Evolutionary conservation across 2,797 vertebrate species (phyloP).

Genomic region (Steatocranus sp.): DNA sequence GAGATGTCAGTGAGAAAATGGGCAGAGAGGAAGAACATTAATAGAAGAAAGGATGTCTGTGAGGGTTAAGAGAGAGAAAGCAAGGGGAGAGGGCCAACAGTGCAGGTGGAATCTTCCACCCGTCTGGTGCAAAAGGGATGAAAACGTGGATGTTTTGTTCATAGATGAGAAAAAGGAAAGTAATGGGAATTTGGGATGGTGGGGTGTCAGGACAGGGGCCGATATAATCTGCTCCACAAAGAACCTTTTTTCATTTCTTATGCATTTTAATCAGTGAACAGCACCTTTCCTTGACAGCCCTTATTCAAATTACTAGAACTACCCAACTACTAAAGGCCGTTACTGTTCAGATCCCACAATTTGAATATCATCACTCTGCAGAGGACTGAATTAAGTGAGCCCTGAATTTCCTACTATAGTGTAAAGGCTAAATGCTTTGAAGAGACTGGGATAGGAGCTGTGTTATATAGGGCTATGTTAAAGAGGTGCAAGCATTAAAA

Average conservation of each 20-base stretch:
- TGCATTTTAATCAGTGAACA: conserved; percentile 4
- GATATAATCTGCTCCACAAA: background rate
- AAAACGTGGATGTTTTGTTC: background rate
- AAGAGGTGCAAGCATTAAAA: conserved; percentile 7
- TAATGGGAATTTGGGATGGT: background rate
- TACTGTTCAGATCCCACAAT: background rate
- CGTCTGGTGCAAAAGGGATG: background rate
- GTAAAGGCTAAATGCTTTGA: conserved; percentile 8
- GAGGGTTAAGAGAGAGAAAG: background rate
- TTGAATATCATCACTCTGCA: background rate
- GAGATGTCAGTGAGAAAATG: background rate
- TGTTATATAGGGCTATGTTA: background rate
- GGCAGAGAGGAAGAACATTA: background rate
- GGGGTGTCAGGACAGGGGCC: background rate
- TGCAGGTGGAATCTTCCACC: background rate
- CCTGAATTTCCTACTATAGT: background rate
- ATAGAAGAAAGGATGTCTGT: background rate
- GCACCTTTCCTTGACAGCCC: background rate
- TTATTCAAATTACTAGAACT: background rate
- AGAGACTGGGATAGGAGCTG: background rate
- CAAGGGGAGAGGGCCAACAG: background rate
- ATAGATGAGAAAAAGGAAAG: background rate
- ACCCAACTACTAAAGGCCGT: background rate
- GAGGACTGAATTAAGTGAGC: background rate
- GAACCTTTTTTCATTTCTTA: background rate